These are phyloP conservation scores for Semnornis frantzii DNA, from an alignment of 2,113 vertebrate species.

Conservation along the genomic window DNA sequence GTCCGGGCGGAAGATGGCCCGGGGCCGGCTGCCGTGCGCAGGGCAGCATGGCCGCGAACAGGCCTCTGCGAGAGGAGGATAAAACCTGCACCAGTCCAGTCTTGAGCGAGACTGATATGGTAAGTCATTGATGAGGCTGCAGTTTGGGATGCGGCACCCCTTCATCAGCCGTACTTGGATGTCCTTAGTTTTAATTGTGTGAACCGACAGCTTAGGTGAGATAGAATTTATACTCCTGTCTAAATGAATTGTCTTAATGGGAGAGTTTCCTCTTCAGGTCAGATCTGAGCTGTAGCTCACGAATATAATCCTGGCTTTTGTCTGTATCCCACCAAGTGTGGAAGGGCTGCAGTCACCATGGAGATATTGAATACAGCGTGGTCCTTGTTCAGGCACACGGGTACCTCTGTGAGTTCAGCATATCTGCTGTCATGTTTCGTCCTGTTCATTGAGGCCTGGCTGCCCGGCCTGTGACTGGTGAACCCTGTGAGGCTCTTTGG, in stretches of 20 bases:
- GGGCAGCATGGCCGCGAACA: background rate
- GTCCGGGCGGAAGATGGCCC: background rate
- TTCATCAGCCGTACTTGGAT: accelerated
- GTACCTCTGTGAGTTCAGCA: accelerated
- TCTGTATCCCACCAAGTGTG: accelerated
- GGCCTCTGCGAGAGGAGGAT: background rate
- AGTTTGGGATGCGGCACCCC: background rate
- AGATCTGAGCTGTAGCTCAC: background rate
- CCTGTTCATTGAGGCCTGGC: accelerated
- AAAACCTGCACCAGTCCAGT: background rate
- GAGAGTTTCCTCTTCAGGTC: background rate
- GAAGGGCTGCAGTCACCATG: background rate
- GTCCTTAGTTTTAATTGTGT: accelerated
- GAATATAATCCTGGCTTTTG: background rate
- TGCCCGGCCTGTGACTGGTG: background rate
- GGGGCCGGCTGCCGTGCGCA: background rate
- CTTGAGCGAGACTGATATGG: accelerated
- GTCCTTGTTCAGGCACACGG: accelerated
- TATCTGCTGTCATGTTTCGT: accelerated
- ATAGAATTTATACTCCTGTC: accelerated
- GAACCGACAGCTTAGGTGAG: background rate
- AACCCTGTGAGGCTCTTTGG: accelerated
- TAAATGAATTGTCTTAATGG: background rate
- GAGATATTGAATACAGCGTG: accelerated
- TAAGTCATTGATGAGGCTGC: too few relatives aligned